Percentiles rank a stretch among this genome's conserved stretches.
phyloP scores from a whole-genome alignment of 2,113 vertebrate genomes.

The Polypterus senegalus region DNA sequence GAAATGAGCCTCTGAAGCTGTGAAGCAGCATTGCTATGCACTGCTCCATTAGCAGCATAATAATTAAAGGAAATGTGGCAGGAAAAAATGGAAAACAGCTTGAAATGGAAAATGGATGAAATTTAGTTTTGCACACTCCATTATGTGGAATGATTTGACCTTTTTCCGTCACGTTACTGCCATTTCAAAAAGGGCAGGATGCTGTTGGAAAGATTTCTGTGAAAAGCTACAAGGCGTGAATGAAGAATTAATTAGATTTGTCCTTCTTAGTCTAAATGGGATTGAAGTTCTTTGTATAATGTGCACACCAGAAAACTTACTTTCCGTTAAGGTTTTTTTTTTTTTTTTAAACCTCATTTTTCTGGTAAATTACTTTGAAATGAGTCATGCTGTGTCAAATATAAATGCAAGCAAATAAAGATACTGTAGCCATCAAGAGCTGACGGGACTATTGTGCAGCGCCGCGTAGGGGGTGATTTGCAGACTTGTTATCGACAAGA shows the following conservation, averaged over 20 bases:
- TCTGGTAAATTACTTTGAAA: background rate
- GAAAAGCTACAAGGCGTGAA: background rate
- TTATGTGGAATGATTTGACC: conserved; percentile 32
- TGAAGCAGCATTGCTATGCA: too few relatives aligned
- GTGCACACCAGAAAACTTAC: background rate
- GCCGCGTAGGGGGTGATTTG: background rate
- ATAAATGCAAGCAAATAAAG: background rate
- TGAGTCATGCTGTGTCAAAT: background rate
- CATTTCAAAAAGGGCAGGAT: conserved; percentile 38
- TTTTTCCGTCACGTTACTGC: conserved; percentile 29
- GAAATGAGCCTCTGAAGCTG: too few relatives aligned
- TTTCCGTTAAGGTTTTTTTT: too few relatives aligned
- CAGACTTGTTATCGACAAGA: background rate
- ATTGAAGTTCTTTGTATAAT: background rate
- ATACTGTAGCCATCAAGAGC: background rate
- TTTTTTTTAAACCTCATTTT: too few relatives aligned
- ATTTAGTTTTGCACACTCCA: conserved; percentile 19
- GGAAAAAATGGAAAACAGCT: conserved; percentile 2
- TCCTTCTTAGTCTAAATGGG: background rate
- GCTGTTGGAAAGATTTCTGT: background rate
- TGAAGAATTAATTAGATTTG: background rate
- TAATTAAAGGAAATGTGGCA: too few relatives aligned
- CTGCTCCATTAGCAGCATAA: too few relatives aligned
- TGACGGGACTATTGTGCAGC: background rate
- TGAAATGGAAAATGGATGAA: conserved; percentile 10